Evolutionary conservation across 2,888 invertebrate species (phyloP).

Genomic region (Thereva unica): DNA sequence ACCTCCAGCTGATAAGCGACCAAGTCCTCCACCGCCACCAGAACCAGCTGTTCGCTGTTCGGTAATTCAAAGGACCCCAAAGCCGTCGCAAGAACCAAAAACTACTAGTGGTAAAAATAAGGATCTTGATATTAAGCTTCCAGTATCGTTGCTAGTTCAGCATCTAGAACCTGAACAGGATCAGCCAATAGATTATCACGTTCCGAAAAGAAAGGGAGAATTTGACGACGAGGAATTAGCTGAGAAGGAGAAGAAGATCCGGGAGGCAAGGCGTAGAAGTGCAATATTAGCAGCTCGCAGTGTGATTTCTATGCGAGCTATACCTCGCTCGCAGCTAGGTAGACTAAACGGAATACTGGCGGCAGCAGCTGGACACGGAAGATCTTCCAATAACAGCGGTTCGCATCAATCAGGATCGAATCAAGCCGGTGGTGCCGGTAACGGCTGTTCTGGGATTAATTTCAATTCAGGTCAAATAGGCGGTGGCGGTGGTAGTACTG

Average conservation of each 20-base stretch:
- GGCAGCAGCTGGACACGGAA: constrained; percentile 80
- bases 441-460: constrained; percentile 57
- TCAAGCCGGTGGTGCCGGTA: constrained; percentile 52
- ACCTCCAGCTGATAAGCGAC: constrained; percentile 58
- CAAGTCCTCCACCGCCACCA: constrained; percentile 66
- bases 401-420: constrained; percentile 58
- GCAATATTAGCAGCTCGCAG: constrained; percentile 63
- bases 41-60: constrained; percentile 74
- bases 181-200: constrained; percentile 86
- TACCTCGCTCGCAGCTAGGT: constrained; percentile 59
- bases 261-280: constrained; percentile 71
- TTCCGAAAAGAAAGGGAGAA: constrained; percentile 74
- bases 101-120: constrained; percentile 49
- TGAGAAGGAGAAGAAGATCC: constrained; percentile 66
- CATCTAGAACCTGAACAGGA: constrained; percentile 73
- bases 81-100: constrained; percentile 47
- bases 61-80: constrained; percentile 81
- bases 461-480: constrained; percentile 57
- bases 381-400: constrained; percentile 65
- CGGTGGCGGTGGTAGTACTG: constrained; percentile 61
- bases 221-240: constrained; percentile 48
- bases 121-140: constrained; percentile 60
- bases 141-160: constrained; percentile 59
- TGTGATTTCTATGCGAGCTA: constrained; percentile 63
- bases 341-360: constrained; percentile 70